Base-by-base conservation (phyloP, 2,113 vertebrate species). In the Bufo gargarizans region DNA sequence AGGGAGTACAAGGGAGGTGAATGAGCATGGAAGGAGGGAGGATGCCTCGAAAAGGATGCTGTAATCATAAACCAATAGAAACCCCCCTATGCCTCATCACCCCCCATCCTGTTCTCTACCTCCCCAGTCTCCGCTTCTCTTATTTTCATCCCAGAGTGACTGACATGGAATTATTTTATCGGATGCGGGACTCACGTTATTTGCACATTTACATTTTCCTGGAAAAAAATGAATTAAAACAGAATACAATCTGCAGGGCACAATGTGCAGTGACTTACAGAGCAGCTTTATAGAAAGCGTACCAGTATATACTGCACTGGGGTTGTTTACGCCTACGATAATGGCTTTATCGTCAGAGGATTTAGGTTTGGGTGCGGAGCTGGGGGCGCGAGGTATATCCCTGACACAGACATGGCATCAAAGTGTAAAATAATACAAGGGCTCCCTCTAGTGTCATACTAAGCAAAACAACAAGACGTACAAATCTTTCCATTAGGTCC, bases 41-140 rank as follows among this genome's bases (percentile, higher is more conserved):
- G 87, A 77, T 47, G 80, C 97, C 95, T 90, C 93, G 94, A 95
- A 33, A 96, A 97, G 93, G 95, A 99, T 99, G 98, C 92, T 91
- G 97, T 99, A 94, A 99, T 98, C 92, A 90, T 94, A 94, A 95
- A 91, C 98, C 98, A 99, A 99, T 99, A 91, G 95, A 86, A 95
- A 85, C 13, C 14, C 84, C 76, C 50, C 49, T 19, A 55, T 10
- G 50, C 20, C 50, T 12, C 43, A 65, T 76, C 67, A 7, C 69
- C 59, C 77, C 58, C 74, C 55, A 53, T 56, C 83, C 49, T 16
- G 11, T 81, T 90, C 91, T 89, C 89, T 4, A 86, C 91, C 56
- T 61, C 90, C 93, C 93, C 59, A 20, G 47, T 82, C 77, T 71
- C 84, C 55, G 49, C 17, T 59, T 16, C 58, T 45, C 17, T 61